phyloP scores from a whole-genome alignment of 2,113 vertebrate genomes.

The Festucalex cinctus region DNA sequence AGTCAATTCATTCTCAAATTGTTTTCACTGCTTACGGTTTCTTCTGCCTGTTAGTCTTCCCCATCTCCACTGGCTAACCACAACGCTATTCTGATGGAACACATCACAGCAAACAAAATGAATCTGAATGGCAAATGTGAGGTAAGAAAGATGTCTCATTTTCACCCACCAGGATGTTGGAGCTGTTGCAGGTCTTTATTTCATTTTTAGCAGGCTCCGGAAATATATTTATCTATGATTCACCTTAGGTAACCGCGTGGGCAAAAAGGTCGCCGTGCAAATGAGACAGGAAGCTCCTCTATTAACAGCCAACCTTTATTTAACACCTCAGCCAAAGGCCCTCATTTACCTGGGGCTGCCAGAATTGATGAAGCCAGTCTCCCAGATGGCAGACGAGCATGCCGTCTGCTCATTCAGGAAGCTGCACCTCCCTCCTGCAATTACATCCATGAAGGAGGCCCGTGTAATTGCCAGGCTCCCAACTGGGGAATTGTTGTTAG shows the following conservation, averaged over 20 bases:
- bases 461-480: constrained; percentile 68
- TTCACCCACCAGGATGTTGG: not conserved
- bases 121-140: too few species aligned
- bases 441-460: constrained; percentile 64
- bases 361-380: constrained; percentile 52
- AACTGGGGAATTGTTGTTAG: constrained; percentile 64
- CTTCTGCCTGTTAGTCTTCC: too few species aligned
- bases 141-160: not conserved
- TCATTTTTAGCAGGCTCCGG: not conserved
- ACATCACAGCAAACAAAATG: too few species aligned
- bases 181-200: not conserved
- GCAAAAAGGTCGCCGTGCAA: constrained; percentile 31
- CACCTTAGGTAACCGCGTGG: not conserved
- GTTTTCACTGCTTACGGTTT: too few species aligned
- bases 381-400: constrained; percentile 47
- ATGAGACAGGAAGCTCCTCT: constrained; percentile 38
- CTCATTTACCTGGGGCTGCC: constrained; percentile 55
- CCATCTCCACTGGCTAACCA: too few species aligned
- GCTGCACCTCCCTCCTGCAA: constrained; percentile 58
- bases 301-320: constrained; percentile 60
- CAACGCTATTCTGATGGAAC: too few species aligned
- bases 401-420: constrained; percentile 58
- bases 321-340: constrained; percentile 44
- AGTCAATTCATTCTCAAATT: too few species aligned
- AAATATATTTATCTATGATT: constrained; percentile 17